Evolutionary conservation across 2,888 invertebrate species (phyloP).

Genomic region (Podabrus alpinus): DNA sequence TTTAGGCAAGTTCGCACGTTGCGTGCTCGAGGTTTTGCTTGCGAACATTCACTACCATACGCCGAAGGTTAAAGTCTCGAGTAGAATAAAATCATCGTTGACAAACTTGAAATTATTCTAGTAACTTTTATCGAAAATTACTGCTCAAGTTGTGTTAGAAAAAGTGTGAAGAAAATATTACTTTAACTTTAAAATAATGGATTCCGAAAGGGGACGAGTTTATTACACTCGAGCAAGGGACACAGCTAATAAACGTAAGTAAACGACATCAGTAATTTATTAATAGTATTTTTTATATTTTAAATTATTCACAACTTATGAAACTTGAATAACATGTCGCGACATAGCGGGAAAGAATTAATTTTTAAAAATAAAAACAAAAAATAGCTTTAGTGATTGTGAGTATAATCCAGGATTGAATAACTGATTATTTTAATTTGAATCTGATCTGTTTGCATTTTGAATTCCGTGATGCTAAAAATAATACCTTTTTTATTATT

Average conservation of each 20-base stretch:
- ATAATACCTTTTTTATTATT: no score
- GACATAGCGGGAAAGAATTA: not conserved
- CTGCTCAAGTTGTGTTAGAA: not conserved
- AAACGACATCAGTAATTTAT: not conserved
- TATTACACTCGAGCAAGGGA: not conserved
- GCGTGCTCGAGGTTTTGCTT: not conserved
- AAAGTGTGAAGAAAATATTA: not conserved
- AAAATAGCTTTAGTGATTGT: not conserved
- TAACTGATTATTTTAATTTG: not conserved
- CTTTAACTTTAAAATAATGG: not conserved
- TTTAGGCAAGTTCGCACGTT: not conserved
- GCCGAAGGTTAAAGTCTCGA: not conserved
- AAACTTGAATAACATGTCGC: not conserved
- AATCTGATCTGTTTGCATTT: not conserved
- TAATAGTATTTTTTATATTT: not conserved
- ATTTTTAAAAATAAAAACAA: not conserved
- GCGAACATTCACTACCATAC: not conserved
- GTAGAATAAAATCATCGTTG: not conserved
- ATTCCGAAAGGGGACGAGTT: not conserved
- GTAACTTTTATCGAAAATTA: not conserved
- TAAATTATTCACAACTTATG: not conserved
- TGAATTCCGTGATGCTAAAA: not conserved
- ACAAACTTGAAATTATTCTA: not conserved
- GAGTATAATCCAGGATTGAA: no score
- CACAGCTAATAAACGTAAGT: not conserved